Percentiles rank a stretch among this genome's conserved stretches.
Conservation (phyloP, 2,113 vertebrate genomes). For the Dascyllus trimaculatus region DNA sequence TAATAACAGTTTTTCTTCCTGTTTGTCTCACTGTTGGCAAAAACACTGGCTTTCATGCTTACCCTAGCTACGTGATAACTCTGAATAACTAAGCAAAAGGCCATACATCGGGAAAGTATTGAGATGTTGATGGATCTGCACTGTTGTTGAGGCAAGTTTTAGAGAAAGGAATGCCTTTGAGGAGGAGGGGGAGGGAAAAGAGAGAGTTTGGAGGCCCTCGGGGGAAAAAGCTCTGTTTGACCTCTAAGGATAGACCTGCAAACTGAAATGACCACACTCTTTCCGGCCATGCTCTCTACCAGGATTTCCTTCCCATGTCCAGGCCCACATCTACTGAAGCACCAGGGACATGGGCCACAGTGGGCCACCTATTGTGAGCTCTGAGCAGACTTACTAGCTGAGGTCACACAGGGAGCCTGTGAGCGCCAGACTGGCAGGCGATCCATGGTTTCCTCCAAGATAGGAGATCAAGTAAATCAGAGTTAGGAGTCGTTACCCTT, state of each 20-base stretch:
- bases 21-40: constrained; percentile 51
- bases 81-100: constrained; percentile 25
- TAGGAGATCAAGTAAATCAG: constrained; percentile 87
- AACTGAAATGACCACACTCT: constrained; percentile 72
- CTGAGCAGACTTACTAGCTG: constrained; percentile 71
- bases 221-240: constrained; percentile 62
- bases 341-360: constrained; percentile 67
- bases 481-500: constrained; percentile 82
- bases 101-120: constrained; percentile 26
- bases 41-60: constrained; percentile 31
- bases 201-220: constrained; percentile 40
- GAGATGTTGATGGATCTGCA: constrained; percentile 50
- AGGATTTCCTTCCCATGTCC: constrained; percentile 85
- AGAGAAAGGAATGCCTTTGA: constrained; percentile 70
- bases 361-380: constrained; percentile 84
- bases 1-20: constrained; percentile 38
- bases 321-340: constrained; percentile 70
- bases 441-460: constrained; percentile 85
- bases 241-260: constrained; percentile 77
- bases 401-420: constrained; percentile 82
- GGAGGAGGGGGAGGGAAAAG: constrained; percentile 38
- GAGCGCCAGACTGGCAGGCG: constrained; percentile 88
- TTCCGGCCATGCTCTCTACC: constrained; percentile 75
- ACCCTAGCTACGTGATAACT: constrained; percentile 12
- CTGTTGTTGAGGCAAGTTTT: constrained; percentile 48